Conservation (phyloP, 1,140 invertebrate genomes). For the Temnothorax nylanderi region DNA sequence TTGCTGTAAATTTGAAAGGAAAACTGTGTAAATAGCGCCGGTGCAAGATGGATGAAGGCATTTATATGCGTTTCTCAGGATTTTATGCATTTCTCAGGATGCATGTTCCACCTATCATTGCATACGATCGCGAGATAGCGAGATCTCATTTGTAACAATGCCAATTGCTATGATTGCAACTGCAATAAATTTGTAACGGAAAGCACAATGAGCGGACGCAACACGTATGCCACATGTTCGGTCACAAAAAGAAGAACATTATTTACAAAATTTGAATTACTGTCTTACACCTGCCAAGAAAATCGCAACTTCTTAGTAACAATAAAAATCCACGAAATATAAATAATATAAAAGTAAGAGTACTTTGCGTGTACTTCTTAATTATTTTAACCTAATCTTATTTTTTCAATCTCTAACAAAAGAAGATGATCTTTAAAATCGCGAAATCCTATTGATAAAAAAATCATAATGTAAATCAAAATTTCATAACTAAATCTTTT, state of each 20-base stretch:
- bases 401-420: neutral
- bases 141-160: conserved; percentile 53
- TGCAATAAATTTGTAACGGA: conserved; percentile 29
- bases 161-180: conserved; percentile 36
- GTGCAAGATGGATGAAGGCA: conserved; percentile 5
- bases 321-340: neutral
- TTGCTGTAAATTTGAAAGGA: neutral
- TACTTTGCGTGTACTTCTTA: neutral
- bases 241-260: neutral
- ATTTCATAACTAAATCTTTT: neutral
- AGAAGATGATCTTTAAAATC: neutral
- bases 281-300: neutral
- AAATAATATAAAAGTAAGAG: neutral
- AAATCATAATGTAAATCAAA: neutral
- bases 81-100: conserved; percentile 27
- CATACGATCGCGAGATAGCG: conserved; percentile 23
- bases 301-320: neutral
- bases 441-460: neutral
- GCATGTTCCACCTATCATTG: conserved; percentile 12
- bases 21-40: neutral
- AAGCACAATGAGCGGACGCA: conserved; percentile 4
- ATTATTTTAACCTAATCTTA: neutral
- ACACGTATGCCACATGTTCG: neutral
- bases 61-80: conserved; percentile 42
- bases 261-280: neutral